These are phyloP conservation scores for Oscheius sp. DNA, from an alignment of 2,888 invertebrate species.

Conservation along the genomic window DNA sequence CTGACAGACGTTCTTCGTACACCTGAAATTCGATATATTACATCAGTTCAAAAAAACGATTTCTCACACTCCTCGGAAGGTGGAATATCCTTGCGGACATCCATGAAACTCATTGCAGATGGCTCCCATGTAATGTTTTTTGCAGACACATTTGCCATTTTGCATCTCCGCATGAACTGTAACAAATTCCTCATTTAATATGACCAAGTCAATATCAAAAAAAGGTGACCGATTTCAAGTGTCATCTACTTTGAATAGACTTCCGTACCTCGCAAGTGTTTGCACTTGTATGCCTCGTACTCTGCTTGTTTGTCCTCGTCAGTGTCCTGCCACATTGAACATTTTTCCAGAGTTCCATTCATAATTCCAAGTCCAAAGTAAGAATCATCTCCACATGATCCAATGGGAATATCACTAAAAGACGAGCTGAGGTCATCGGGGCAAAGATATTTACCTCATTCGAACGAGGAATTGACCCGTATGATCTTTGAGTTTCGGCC, in stretches of 20 bases:
- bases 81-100: conserved; percentile 58
- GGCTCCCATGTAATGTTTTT: conserved; percentile 63
- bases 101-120: conserved; percentile 67
- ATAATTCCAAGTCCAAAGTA: conserved; percentile 63
- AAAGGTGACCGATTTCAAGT: conserved; percentile 11
- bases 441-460: conserved; percentile 35
- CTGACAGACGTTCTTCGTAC: conserved; percentile 66
- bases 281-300: conserved; percentile 69
- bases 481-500: conserved; percentile 51
- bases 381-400: conserved; percentile 51
- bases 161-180: conserved; percentile 56
- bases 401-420: conserved; percentile 53
- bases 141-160: conserved; percentile 61
- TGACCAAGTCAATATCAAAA: background rate
- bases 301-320: conserved; percentile 49
- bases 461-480: conserved; percentile 45
- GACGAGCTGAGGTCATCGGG: background rate
- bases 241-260: conserved; percentile 2
- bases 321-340: conserved; percentile 55
- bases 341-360: conserved; percentile 65
- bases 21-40: conserved; percentile 53
- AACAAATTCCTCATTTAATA: background rate
- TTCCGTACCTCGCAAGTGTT: conserved; percentile 57
- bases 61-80: conserved; percentile 57
- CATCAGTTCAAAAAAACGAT: background rate